Conservation (phyloP, 2,113 vertebrate species). For the Clarias macrocephalus region DNA sequence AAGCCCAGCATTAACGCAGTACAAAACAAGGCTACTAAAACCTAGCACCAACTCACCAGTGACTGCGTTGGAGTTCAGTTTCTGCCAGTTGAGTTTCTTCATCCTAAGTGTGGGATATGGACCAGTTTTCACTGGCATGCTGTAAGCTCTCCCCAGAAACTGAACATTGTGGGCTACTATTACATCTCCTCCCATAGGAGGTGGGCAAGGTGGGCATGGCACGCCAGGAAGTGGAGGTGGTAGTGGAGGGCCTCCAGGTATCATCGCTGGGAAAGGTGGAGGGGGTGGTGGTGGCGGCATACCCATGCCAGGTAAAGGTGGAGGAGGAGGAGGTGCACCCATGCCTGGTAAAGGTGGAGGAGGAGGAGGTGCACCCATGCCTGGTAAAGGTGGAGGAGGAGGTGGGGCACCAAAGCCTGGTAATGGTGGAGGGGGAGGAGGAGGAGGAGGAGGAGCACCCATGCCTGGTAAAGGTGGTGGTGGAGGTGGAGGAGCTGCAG, state of each 20-base stretch:
- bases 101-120: constrained; percentile 84
- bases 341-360: constrained; percentile 64
- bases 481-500: constrained; percentile 38
- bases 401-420: constrained; percentile 49
- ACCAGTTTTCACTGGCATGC: constrained; percentile 59
- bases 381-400: constrained; percentile 56
- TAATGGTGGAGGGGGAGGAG: constrained; percentile 22
- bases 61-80: constrained; percentile 79
- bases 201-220: constrained; percentile 35
- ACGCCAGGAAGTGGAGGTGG: constrained; percentile 56
- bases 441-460: constrained; percentile 12
- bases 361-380: constrained; percentile 37
- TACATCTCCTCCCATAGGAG: constrained; percentile 65
- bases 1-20: not conserved
- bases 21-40: not conserved
- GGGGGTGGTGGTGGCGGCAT: constrained; percentile 64
- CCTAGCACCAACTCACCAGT: constrained; percentile 71
- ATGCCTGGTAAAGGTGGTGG: constrained; percentile 19
- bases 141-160: constrained; percentile 61
- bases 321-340: constrained; percentile 57
- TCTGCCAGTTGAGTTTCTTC: constrained; percentile 99
- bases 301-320: constrained; percentile 57
- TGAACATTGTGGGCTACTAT: constrained; percentile 71
- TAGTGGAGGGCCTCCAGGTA: constrained; percentile 49
- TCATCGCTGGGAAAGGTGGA: constrained; percentile 62